A percentile compares a stretch with the other conserved stretches of the same genome.
Evolutionary conservation across 2,113 vertebrate species (phyloP).

Genomic region (Onychostoma macrolepis): DNA sequence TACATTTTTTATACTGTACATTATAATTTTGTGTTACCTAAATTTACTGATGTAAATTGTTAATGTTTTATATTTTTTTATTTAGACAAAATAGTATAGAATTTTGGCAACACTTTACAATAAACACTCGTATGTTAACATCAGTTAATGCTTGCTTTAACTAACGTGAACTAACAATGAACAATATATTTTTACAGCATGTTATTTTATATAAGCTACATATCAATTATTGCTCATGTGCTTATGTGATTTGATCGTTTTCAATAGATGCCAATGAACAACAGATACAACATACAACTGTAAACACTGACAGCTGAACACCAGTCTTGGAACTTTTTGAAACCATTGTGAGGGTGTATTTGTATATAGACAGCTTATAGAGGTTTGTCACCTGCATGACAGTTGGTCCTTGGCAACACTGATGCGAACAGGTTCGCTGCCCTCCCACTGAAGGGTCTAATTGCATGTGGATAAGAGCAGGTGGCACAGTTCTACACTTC

Average conservation of each 20-base stretch:
- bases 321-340: background rate
- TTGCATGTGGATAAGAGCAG: conserved; percentile 48
- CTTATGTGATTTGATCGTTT: background rate
- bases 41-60: background rate
- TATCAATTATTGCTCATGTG: background rate
- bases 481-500: conserved; percentile 42
- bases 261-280: background rate
- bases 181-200: background rate
- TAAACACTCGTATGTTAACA: background rate
- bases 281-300: background rate
- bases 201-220: background rate
- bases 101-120: background rate
- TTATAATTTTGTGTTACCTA: background rate
- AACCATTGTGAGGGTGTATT: background rate
- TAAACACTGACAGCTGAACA: too few relatives aligned
- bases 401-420: background rate
- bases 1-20: background rate
- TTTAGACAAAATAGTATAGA: background rate
- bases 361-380: background rate
- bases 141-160: background rate
- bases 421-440: background rate
- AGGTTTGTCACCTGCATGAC: conserved; percentile 6
- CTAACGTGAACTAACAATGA: background rate
- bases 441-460: conserved; percentile 49
- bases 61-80: background rate